These are phyloP conservation scores for Oceanodroma leucorhoa DNA, from an alignment of 2,797 vertebrate species.

Conservation along the genomic window DNA sequence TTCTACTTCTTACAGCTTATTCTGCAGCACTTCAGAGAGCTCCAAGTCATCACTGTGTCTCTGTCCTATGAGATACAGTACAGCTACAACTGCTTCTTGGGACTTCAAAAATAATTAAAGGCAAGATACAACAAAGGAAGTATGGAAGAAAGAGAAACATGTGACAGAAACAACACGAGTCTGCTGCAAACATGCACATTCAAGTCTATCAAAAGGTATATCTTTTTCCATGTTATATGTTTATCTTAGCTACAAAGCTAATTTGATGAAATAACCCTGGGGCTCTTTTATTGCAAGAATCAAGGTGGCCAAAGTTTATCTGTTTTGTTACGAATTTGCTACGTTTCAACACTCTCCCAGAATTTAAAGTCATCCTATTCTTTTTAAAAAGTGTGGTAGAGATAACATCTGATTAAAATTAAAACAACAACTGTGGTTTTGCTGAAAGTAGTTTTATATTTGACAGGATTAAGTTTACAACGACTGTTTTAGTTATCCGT, in stretches of 20 bases:
- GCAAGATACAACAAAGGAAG: slow-evolving; percentile 9
- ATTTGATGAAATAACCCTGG: not conserved
- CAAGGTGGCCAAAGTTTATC: not conserved
- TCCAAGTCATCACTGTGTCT: not conserved
- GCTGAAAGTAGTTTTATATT: not conserved
- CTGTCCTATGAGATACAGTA: not conserved
- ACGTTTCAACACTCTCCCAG: not conserved
- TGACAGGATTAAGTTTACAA: not conserved
- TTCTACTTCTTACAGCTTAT: slow-evolving; percentile 25
- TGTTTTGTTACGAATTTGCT: not conserved
- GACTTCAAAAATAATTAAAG: slow-evolving; percentile 48
- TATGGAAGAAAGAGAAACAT: not conserved
- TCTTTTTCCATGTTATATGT: not conserved
- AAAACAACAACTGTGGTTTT: not conserved
- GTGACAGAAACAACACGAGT: not conserved
- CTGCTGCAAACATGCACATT: not conserved
- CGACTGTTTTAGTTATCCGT: not conserved
- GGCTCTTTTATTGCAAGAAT: not conserved
- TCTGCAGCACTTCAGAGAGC: slow-evolving; percentile 44
- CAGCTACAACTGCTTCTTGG: not conserved
- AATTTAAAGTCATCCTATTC: not conserved
- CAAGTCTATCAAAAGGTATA: not conserved
- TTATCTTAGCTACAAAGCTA: not conserved
- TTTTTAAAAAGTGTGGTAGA: not conserved
- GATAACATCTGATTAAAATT: not conserved